phyloP scores from a whole-genome alignment of 64 coral and sea anemone genomes.

The Dendronephthya gigantea region DNA sequence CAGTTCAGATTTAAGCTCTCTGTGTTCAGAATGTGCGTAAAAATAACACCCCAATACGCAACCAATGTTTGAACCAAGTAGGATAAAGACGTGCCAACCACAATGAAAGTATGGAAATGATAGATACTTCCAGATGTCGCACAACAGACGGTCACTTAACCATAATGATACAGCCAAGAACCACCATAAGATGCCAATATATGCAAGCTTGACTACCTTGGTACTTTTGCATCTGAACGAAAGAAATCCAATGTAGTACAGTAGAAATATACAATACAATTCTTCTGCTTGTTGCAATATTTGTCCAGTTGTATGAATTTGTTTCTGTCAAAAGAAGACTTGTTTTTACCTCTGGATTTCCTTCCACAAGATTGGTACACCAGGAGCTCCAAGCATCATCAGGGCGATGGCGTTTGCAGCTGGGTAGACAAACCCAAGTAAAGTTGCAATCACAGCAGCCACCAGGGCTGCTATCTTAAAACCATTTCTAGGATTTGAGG shows the following conservation, averaged over 20 bases:
- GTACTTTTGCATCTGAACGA: slow-evolving; percentile 39
- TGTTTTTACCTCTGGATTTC: slow-evolving; percentile 54
- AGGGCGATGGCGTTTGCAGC: slow-evolving; percentile 77
- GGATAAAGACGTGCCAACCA: slow-evolving; percentile 84
- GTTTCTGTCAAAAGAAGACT: neutral
- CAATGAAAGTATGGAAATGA: slow-evolving; percentile 93
- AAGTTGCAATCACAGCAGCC: slow-evolving; percentile 29
- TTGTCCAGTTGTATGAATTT: neutral
- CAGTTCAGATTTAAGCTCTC: slow-evolving; percentile 53
- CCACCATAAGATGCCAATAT: slow-evolving; percentile 63
- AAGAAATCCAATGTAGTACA: no score
- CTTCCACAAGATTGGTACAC: slow-evolving; percentile 49
- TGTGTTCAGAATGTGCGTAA: slow-evolving; percentile 62
- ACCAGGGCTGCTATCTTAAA: slow-evolving; percentile 32
- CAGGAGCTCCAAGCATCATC: slow-evolving; percentile 39
- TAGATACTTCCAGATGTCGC: slow-evolving; percentile 61
- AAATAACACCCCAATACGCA: slow-evolving; percentile 75
- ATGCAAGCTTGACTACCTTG: slow-evolving; percentile 54
- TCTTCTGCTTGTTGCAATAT: neutral
- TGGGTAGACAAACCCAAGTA: slow-evolving; percentile 73
- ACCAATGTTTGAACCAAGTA: slow-evolving; percentile 71
- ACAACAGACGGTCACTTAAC: slow-evolving; percentile 83
- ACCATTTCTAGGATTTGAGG: slow-evolving; percentile 8
- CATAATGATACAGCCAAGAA: slow-evolving; percentile 51
- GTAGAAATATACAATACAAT: no score